A percentile compares a stretch with the other conserved stretches of the same genome.
Conservation (phyloP, 2,888 invertebrate species). For the Priocnemis perturbator region DNA sequence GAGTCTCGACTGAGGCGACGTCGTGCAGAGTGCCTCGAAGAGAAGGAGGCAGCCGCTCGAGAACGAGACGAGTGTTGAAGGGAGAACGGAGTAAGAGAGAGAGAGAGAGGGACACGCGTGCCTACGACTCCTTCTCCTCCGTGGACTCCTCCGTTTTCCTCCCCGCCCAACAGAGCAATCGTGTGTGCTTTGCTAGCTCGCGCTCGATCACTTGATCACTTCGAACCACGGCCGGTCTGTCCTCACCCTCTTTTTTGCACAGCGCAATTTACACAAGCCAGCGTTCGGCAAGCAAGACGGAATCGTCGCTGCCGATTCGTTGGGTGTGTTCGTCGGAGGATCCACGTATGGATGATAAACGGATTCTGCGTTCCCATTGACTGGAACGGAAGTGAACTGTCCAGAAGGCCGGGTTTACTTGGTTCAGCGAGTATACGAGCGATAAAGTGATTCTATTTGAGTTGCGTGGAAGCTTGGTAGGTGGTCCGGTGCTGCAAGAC, state of each 20-base stretch:
- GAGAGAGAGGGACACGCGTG: constrained; percentile 29
- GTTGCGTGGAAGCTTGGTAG: no score
- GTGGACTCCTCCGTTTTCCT: neutral
- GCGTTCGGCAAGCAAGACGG: no score
- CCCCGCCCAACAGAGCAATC: neutral
- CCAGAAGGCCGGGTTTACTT: no score
- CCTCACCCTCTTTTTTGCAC: constrained; percentile 1
- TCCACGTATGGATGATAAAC: no score
- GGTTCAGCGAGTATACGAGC: no score
- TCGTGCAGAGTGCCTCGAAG: neutral
- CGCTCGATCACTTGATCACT: neutral
- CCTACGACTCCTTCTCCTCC: constrained; percentile 14
- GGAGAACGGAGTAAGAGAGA: constrained; percentile 20
- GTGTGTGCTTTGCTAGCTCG: constrained; percentile 2
- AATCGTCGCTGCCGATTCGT: no score
- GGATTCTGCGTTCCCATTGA: no score
- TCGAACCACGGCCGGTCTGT: no score
- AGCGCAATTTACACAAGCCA: neutral
- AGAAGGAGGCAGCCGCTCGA: constrained; percentile 3
- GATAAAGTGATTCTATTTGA: no score
- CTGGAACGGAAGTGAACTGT: no score
- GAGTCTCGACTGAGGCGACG: constrained; percentile 49
- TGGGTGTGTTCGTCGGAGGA: no score
- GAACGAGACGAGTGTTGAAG: constrained; percentile 12
- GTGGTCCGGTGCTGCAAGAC: no score